Evolutionary conservation across 2,888 invertebrate genomes (phyloP).

Genomic region (Cataglyphis cursor): DNA sequence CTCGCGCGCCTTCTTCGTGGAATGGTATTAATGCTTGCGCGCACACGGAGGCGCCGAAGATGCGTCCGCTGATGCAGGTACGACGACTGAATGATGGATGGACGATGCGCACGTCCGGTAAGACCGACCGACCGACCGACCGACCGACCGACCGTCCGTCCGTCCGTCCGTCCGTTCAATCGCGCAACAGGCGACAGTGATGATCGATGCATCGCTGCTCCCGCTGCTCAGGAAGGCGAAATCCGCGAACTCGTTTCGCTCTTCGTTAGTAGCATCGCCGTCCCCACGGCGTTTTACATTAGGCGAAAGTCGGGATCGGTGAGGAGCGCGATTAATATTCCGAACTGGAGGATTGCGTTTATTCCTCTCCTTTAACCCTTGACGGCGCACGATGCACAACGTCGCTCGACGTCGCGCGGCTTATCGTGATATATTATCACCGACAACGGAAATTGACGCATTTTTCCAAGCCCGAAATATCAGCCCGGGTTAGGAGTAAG

Average conservation of each 20-base stretch:
- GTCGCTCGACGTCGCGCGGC: slow-evolving; percentile 46
- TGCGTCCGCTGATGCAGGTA: slow-evolving; percentile 78
- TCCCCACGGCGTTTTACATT: slow-evolving; percentile 59
- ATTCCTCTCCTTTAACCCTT: slow-evolving; percentile 60
- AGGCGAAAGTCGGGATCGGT: slow-evolving; percentile 56
- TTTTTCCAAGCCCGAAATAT: slow-evolving; percentile 44
- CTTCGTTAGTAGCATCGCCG: slow-evolving; percentile 59
- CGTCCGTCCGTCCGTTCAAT: slow-evolving; percentile 69
- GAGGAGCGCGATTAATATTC: slow-evolving; percentile 69
- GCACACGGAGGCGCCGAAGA: slow-evolving; percentile 71
- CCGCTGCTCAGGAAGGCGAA: slow-evolving; percentile 75
- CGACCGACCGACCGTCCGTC: slow-evolving; percentile 70
- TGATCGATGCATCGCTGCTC: slow-evolving; percentile 84
- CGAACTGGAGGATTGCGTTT: slow-evolving; percentile 51
- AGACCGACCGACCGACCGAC: slow-evolving; percentile 70
- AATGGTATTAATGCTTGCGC: slow-evolving; percentile 76
- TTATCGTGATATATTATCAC: slow-evolving; percentile 47
- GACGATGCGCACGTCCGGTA: slow-evolving; percentile 74
- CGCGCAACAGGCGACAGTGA: slow-evolving; percentile 84
- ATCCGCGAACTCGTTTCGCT: slow-evolving; percentile 79
- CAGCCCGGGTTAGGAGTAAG: slow-evolving; percentile 8
- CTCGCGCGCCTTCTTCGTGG: slow-evolving; percentile 71
- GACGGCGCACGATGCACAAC: slow-evolving; percentile 33
- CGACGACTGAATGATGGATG: slow-evolving; percentile 85
- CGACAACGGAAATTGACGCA: slow-evolving; percentile 42